A percentile compares a stretch with the other conserved stretches of the same genome.
These are phyloP conservation scores for Neoarius graeffei DNA, from an alignment of 2,113 vertebrate genomes.

Conservation along the genomic window DNA sequence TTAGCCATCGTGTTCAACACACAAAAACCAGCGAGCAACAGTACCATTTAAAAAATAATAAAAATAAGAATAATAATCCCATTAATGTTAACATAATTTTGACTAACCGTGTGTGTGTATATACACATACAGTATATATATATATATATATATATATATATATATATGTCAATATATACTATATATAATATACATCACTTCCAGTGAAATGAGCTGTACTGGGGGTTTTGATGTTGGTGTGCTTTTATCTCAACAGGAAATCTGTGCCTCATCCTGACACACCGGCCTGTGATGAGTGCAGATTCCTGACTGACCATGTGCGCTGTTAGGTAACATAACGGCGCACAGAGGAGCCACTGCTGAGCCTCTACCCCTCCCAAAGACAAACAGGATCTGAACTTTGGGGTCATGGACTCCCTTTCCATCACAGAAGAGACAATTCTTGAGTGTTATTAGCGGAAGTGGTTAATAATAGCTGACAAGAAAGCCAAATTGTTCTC, in stretches of 20 bases:
- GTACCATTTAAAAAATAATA: too few species aligned
- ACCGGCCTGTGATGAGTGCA: slow-evolving; percentile 62
- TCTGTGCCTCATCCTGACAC: slow-evolving; percentile 63
- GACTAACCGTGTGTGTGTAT: too few species aligned
- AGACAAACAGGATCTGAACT: slow-evolving; percentile 78
- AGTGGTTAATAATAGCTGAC: slow-evolving; percentile 77
- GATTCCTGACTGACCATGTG: slow-evolving; percentile 50
- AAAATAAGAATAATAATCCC: too few species aligned
- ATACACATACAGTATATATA: too few species aligned
- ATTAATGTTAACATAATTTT: too few species aligned
- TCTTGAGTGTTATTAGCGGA: slow-evolving; percentile 76
- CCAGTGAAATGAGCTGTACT: neutral
- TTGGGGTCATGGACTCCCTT: slow-evolving; percentile 71
- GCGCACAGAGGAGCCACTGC: slow-evolving; percentile 48
- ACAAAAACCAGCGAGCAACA: too few species aligned
- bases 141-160: too few species aligned
- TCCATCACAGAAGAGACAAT: slow-evolving; percentile 76
- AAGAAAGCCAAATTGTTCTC: slow-evolving; percentile 68
- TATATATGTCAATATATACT: too few species aligned
- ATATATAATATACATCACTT: too few species aligned
- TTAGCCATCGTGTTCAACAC: too few species aligned
- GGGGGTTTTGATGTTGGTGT: slow-evolving; percentile 30
- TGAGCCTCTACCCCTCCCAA: slow-evolving; percentile 70
- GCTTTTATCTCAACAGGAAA: slow-evolving; percentile 60
- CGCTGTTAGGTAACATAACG: slow-evolving; percentile 50